Evolutionary conservation across 92 coral and sea anemone genomes (phyloP).

Genomic region (Chrysogorgia sp.): DNA sequence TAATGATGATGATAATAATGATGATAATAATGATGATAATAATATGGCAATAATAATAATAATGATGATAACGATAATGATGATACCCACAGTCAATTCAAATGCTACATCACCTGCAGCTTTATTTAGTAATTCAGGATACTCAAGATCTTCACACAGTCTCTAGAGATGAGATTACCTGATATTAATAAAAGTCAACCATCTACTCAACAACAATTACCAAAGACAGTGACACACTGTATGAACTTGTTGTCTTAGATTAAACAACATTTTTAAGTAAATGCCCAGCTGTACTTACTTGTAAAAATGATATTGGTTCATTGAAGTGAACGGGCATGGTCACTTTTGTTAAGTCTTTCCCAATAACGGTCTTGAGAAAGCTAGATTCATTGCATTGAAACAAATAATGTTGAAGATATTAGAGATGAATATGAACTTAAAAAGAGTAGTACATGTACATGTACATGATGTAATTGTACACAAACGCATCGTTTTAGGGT

Average conservation of each 20-base stretch:
- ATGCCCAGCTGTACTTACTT: slow-evolving; percentile 57
- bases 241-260: too few relatives aligned
- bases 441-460: neutral
- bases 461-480: too few relatives aligned
- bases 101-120: slow-evolving; percentile 74
- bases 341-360: slow-evolving; percentile 95
- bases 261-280: too few relatives aligned
- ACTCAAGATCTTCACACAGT: slow-evolving; percentile 90
- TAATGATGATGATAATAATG: too few relatives aligned
- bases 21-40: too few relatives aligned
- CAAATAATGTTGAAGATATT: neutral
- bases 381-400: slow-evolving; percentile 45
- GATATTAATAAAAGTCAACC: too few relatives aligned
- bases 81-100: neutral
- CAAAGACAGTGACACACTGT: too few relatives aligned
- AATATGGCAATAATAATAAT: too few relatives aligned
- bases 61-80: neutral
- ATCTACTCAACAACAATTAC: neutral
- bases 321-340: slow-evolving; percentile 98
- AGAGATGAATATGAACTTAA: neutral
- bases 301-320: slow-evolving; percentile 94
- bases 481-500: too few relatives aligned
- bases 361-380: slow-evolving; percentile 92
- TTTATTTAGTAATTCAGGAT: slow-evolving; percentile 92
- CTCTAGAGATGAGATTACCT: slow-evolving; percentile 66